These are phyloP conservation scores for Oedothorax gibbosus DNA, from an alignment of 1,140 invertebrate species.

Conservation along the genomic window DNA sequence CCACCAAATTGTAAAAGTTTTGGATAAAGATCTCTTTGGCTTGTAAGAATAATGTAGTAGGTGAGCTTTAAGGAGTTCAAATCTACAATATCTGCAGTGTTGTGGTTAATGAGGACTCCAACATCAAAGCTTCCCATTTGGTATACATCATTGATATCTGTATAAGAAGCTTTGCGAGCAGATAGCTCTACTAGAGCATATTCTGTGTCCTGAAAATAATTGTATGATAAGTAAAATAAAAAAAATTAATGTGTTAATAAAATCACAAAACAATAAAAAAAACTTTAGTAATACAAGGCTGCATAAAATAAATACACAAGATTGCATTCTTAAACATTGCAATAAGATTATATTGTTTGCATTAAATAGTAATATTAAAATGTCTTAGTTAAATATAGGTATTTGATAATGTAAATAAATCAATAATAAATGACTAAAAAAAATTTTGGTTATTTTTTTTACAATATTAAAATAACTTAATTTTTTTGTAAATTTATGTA, in stretches of 20 bases:
- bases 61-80: slow-evolving; percentile 73
- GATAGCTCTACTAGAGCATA: slow-evolving; percentile 74
- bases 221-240: not conserved
- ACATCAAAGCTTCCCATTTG: slow-evolving; percentile 79
- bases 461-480: too few species aligned
- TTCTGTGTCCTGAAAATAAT: slow-evolving; percentile 69
- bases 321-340: too few species aligned
- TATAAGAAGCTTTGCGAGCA: slow-evolving; percentile 74
- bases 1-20: slow-evolving; percentile 70
- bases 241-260: not conserved
- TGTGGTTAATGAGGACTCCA: slow-evolving; percentile 75
- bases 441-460: too few species aligned
- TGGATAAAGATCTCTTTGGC: slow-evolving; percentile 78
- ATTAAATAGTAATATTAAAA: too few species aligned
- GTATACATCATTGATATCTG: slow-evolving; percentile 75
- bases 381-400: too few species aligned
- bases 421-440: too few species aligned
- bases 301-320: too few species aligned
- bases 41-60: slow-evolving; percentile 81
- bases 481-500: too few species aligned
- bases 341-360: too few species aligned
- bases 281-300: too few species aligned
- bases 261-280: too few species aligned
- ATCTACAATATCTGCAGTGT: slow-evolving; percentile 65
- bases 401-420: too few species aligned